A percentile compares a stretch with the other conserved stretches of the same genome.
Evolutionary conservation across 2,113 vertebrate genomes (phyloP).

Genomic region (Antigone vipio): DNA sequence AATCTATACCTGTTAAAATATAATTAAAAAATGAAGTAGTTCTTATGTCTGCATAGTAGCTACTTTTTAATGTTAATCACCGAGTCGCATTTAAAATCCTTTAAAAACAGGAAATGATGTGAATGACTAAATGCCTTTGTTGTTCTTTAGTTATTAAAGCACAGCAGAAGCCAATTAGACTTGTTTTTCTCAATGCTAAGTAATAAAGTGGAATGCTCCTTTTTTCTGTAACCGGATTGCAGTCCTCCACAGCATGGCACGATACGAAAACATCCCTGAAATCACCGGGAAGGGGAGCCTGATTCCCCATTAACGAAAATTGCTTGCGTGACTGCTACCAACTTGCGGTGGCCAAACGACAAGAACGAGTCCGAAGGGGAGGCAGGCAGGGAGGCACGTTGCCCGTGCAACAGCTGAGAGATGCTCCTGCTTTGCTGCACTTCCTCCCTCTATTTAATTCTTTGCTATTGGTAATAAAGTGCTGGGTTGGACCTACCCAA

Average conservation of each 20-base stretch:
- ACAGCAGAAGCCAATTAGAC: conserved; percentile 65
- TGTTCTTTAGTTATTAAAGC: conserved; percentile 62
- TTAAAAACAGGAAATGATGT: conserved; percentile 60
- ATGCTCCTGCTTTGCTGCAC: neutral
- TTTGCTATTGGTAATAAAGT: neutral
- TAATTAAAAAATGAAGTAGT: conserved; percentile 63
- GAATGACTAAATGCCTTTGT: conserved; percentile 62
- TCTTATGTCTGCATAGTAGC: conserved; percentile 41
- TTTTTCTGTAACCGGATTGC: neutral
- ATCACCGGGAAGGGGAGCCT: neutral
- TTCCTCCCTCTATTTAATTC: neutral
- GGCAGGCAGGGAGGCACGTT: neutral
- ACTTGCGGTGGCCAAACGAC: neutral
- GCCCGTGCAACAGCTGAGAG: neutral
- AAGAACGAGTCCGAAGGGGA: neutral
- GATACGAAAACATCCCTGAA: neutral
- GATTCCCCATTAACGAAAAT: neutral
- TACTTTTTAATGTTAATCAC: conserved; percentile 64
- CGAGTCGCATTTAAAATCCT: conserved; percentile 41
- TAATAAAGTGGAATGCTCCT: conserved; percentile 30
- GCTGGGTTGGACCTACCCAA: neutral
- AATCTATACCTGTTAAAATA: conserved; percentile 58
- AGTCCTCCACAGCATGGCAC: neutral
- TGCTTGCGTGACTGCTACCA: neutral
- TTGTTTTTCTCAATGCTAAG: conserved; percentile 52